Evolutionary conservation across 1,140 invertebrate species (phyloP).

Genomic region (Drosophila lowei): DNA sequence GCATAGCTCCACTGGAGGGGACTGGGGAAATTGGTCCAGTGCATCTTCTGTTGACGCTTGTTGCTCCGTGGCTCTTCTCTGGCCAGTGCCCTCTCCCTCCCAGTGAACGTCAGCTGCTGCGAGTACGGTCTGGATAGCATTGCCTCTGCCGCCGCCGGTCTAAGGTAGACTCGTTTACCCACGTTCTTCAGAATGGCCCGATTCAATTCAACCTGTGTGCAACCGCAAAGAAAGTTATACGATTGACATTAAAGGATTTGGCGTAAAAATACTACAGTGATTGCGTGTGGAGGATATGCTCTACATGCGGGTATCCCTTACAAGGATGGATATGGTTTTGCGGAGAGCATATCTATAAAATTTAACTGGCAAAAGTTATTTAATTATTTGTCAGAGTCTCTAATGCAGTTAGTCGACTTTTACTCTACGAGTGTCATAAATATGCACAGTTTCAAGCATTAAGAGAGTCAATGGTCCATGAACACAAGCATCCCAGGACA

Average conservation of each 20-base stretch:
- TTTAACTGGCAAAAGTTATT: too few relatives aligned
- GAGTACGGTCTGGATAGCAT: conserved; percentile 36
- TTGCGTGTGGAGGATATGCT: background rate
- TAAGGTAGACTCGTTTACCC: conserved; percentile 84
- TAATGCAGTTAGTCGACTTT: too few relatives aligned
- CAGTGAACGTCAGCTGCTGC: conserved; percentile 31
- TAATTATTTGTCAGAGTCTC: too few relatives aligned
- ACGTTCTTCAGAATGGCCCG: conserved; percentile 85
- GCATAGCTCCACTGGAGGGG: conserved; percentile 57
- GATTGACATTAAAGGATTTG: conserved; percentile 53
- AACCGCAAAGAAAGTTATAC: conserved; percentile 37
- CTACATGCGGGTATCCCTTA: background rate
- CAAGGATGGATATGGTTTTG: too few relatives aligned
- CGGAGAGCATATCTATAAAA: too few relatives aligned
- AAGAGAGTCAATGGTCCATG: too few relatives aligned
- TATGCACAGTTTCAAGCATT: too few relatives aligned
- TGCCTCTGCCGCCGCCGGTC: conserved; percentile 11
- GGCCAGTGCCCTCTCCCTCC: conserved; percentile 31
- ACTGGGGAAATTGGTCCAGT: conserved; percentile 66
- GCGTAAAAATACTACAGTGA: conserved; percentile 15
- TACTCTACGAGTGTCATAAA: too few relatives aligned
- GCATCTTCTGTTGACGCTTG: conserved; percentile 39
- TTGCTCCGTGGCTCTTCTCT: conserved; percentile 28
- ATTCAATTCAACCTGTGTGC: conserved; percentile 84
- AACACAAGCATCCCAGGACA: too few relatives aligned